Evolutionary conservation across 2,797 vertebrate genomes (phyloP).

Genomic region (Ciconia nigra): DNA sequence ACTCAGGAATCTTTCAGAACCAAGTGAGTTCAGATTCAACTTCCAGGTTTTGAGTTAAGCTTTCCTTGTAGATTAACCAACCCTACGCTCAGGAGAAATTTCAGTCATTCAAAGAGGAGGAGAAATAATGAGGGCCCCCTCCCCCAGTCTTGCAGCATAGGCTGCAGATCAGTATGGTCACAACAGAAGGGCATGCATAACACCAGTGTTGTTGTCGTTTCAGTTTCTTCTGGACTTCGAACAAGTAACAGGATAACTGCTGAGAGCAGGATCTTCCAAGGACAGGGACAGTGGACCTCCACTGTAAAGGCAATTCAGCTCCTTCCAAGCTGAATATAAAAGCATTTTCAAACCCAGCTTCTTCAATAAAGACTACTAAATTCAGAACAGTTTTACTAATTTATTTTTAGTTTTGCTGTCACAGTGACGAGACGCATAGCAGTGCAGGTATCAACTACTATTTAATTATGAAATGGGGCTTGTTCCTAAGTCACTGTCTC

Average conservation of each 20-base stretch:
- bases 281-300: neutral
- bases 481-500: neutral
- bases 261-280: neutral
- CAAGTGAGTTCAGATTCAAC: neutral
- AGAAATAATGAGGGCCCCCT: neutral
- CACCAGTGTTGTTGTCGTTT: neutral
- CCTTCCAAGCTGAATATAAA: neutral
- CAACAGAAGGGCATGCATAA: neutral
- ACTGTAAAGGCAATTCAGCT: neutral
- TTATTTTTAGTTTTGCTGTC: neutral
- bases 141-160: rapidly evolving
- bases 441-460: neutral
- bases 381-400: neutral
- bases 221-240: neutral
- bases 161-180: neutral
- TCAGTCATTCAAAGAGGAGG: neutral
- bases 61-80: neutral
- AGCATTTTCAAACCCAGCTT: neutral
- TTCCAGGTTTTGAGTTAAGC: neutral
- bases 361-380: neutral
- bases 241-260: neutral
- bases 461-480: neutral
- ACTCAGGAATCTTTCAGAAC: neutral
- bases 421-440: neutral
- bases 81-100: neutral